Percentiles rank a stretch among this genome's conserved stretches.
These are phyloP conservation scores for Polyploca ridens DNA, from an alignment of 2,888 invertebrate genomes.

Conservation along the genomic window DNA sequence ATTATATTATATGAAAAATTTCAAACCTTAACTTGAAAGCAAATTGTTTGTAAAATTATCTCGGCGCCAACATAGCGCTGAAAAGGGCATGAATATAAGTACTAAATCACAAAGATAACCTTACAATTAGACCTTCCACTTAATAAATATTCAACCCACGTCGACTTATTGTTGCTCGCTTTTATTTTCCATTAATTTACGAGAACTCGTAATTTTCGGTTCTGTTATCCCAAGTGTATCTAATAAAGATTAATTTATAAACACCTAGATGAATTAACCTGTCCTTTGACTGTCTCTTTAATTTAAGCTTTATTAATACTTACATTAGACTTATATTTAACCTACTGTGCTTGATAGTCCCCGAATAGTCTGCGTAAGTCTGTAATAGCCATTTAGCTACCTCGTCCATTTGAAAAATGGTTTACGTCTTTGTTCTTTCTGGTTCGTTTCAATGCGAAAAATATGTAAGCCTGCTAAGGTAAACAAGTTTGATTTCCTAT, in stretches of 20 bases:
- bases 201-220: conserved; percentile 20
- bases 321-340: no score
- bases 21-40: no score
- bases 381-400: no score
- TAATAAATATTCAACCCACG: conserved; percentile 45
- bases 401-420: no score
- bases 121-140: conserved; percentile 39
- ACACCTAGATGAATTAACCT: background rate
- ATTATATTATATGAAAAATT: background rate
- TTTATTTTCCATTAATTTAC: conserved; percentile 43
- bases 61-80: background rate
- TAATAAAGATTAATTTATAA: conserved; percentile 9
- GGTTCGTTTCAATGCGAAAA: no score
- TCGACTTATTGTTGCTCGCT: conserved; percentile 42
- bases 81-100: conserved; percentile 8
- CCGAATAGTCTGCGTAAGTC: no score
- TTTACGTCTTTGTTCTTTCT: no score
- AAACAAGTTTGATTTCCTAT: no score
- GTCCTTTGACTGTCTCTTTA: background rate
- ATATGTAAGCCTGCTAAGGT: no score
- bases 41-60: background rate
- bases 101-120: conserved; percentile 22
- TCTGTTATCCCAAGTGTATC: conserved; percentile 5
- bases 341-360: no score
- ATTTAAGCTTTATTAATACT: background rate